Base-by-base conservation (phyloP, 2,888 invertebrate genomes). In the Zhengitettix transpicula region DNA sequence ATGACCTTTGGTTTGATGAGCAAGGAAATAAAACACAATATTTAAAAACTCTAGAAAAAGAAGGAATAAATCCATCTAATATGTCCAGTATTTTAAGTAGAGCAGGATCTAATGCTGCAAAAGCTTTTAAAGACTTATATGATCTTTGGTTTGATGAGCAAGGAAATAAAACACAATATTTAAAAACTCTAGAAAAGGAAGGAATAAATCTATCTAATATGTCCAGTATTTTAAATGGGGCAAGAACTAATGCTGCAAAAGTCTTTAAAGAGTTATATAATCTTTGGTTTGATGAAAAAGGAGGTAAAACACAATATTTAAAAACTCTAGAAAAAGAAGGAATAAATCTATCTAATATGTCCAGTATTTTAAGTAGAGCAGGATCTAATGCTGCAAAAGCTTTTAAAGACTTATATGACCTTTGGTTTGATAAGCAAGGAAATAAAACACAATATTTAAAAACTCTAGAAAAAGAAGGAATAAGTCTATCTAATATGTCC, bases 121-220 rank as follows among this genome's bases (percentile, higher is more conserved):
- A 64, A 63, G 63, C 65, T 61, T 68, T 69, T 64, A 65, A 67
- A 66, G 66, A 67, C 62, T 67, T 69, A 62, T 67, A 66, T 65
- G 62, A 67, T 60, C 62, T 66, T 58, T 68, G 66, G 64, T 67
- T 70, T 65, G 65, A 68, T 66, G 58, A 58, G 10, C 3, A 65
- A 55, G 67, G 66, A 60, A 66, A 66, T 58, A 65, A 65, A 47
- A 47, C 47, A 2, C 2, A n/a, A 8, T 47, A 47, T 47, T n/a
- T 47, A 47, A 47, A 47, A 47, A 28, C 28, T 28, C 28, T 28
- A 28, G 28, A 28, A 28, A 28, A 28, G 7, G 28, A 28, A 28
- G 8, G 47, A 12, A 5, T 47, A 65, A 62, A 64, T 58, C 62
- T 65, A 64, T 40, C 61, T 62, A 65, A 61, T 63, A 65, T 66